These are phyloP conservation scores for Bufotes viridis DNA, from an alignment of 2,797 vertebrate genomes.

Conservation along the genomic window DNA sequence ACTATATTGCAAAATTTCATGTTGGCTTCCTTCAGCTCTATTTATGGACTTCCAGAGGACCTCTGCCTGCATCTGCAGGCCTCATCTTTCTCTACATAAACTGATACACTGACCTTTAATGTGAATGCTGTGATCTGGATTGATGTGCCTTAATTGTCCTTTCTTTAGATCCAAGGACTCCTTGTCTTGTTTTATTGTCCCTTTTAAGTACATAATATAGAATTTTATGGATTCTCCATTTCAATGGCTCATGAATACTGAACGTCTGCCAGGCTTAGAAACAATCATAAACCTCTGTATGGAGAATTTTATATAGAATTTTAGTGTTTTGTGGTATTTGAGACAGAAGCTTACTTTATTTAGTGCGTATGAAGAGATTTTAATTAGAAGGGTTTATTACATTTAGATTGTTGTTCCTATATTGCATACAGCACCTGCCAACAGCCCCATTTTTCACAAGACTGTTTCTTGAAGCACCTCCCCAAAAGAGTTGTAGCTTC, in stretches of 20 bases:
- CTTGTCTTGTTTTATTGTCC: conserved; percentile 12
- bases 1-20: neutral
- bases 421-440: neutral
- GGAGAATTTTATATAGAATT: neutral
- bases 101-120: neutral
- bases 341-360: neutral
- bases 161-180: conserved; percentile 14
- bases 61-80: neutral
- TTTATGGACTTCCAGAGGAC: neutral
- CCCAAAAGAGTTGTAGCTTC: neutral
- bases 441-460: neutral
- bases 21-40: neutral
- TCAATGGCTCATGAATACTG: conserved; percentile 5
- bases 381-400: neutral
- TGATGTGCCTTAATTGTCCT: conserved; percentile 3
- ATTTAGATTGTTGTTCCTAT: neutral
- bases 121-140: neutral
- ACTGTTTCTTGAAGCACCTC: neutral
- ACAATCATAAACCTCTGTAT: conserved; percentile 16
- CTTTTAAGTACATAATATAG: conserved; percentile 17
- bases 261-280: conserved; percentile 12
- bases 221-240: conserved; percentile 21
- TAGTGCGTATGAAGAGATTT: neutral
- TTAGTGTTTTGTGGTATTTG: conserved; percentile 7
- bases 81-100: neutral